phyloP scores from a whole-genome alignment of 2,888 invertebrate species.

The Hemaris fuciformis region DNA sequence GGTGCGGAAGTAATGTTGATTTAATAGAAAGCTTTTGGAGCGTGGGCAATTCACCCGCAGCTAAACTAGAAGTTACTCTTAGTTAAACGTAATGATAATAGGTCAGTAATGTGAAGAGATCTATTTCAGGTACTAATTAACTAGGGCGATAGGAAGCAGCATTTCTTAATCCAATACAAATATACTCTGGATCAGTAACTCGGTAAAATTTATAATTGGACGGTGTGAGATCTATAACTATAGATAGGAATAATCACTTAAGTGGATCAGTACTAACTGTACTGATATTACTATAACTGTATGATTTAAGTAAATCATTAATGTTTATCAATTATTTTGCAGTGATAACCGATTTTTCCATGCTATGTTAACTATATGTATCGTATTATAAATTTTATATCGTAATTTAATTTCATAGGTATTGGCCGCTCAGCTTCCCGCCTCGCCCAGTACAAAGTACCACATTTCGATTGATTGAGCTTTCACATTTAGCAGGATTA shows the following conservation, averaged over 20 bases:
- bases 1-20: background rate
- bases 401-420: background rate
- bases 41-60: background rate
- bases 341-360: no score
- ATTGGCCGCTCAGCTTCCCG: conserved; percentile 21
- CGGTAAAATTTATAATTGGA: background rate
- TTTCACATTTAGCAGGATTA: conserved; percentile 33
- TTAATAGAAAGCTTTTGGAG: background rate
- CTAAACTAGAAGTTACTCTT: background rate
- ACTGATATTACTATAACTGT: no score
- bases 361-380: no score
- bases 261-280: background rate
- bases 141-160: background rate
- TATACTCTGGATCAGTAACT: background rate
- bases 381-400: background rate
- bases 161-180: background rate
- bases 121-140: background rate
- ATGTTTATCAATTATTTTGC: background rate
- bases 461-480: conserved; percentile 24
- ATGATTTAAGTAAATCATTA: background rate
- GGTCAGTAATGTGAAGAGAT: no score
- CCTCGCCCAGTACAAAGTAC: conserved; percentile 26
- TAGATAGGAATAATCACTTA: background rate
- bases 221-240: background rate
- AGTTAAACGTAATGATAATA: background rate